Percentiles rank a stretch among this genome's conserved stretches.
phyloP scores from a whole-genome alignment of 2,888 invertebrate species.

The Pseudanteris insignis region DNA sequence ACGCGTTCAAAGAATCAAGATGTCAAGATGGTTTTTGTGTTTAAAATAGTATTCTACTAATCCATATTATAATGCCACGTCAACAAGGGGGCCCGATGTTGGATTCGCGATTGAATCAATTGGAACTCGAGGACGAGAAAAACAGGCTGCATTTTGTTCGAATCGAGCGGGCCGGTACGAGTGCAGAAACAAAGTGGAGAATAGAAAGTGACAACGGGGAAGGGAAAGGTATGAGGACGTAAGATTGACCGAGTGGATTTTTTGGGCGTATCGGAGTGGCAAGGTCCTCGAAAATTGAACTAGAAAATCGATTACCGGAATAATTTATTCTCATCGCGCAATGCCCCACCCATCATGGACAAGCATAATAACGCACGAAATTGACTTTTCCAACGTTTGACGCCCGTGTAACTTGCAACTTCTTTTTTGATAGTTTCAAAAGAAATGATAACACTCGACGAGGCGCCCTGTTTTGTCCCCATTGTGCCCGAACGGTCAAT shows the following conservation, averaged over 20 bases:
- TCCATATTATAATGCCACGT: conserved; percentile 23
- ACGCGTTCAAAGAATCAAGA: conserved; percentile 32
- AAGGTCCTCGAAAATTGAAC: conserved; percentile 31
- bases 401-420: conserved; percentile 9
- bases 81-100: conserved; percentile 28
- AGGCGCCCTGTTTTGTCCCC: too few species aligned
- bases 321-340: conserved; percentile 36
- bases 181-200: conserved; percentile 29
- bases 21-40: conserved; percentile 8
- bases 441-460: too few species aligned
- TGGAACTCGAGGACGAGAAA: conserved; percentile 10
- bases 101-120: conserved; percentile 22
- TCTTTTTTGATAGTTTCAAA: not conserved
- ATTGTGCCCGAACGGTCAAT: too few species aligned
- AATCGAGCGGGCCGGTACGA: conserved; percentile 12
- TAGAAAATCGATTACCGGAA: conserved; percentile 42
- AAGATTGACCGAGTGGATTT: conserved; percentile 26
- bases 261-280: conserved; percentile 27
- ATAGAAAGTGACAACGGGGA: conserved; percentile 19
- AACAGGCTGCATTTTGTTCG: conserved; percentile 15
- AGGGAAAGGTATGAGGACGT: conserved; percentile 5
- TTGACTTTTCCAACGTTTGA: conserved; percentile 26
- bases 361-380: too few species aligned
- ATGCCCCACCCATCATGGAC: conserved; percentile 24
- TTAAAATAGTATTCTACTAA: conserved; percentile 14